phyloP scores from a whole-genome alignment of 1,140 invertebrate genomes.

The Pseudomyrmex pallidus region DNA sequence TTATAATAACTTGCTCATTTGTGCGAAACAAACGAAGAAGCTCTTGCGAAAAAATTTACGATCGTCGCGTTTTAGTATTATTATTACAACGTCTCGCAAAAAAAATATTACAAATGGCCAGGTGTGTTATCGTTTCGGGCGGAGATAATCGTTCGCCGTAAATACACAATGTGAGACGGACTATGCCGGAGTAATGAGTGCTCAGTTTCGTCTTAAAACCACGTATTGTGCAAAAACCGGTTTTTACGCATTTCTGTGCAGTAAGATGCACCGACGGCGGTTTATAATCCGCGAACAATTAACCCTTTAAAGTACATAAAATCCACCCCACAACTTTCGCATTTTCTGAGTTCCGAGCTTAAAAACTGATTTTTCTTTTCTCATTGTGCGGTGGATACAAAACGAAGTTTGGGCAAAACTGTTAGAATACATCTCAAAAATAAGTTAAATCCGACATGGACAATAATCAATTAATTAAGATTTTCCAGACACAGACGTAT shows the following conservation, averaged over 20 bases:
- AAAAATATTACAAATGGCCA: not conserved
- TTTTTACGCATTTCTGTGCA: conserved; percentile 14
- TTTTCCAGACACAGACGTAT: too few species aligned
- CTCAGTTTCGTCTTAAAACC: conserved; percentile 20
- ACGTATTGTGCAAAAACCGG: conserved; percentile 36
- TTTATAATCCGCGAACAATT: conserved; percentile 17
- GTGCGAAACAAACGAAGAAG: not conserved
- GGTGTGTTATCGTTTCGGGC: conserved; percentile 9
- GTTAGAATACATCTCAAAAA: too few species aligned
- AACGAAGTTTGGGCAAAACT: too few species aligned
- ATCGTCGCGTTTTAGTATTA: not conserved
- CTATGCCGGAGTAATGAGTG: conserved; percentile 25
- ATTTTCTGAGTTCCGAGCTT: too few species aligned
- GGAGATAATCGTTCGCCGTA: conserved; percentile 29
- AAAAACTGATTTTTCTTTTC: too few species aligned
- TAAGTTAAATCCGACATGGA: too few species aligned
- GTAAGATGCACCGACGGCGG: not conserved
- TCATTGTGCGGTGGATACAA: too few species aligned
- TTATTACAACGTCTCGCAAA: conserved; percentile 24
- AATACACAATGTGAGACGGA: conserved; percentile 25
- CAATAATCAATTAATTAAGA: too few species aligned
- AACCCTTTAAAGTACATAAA: not conserved
- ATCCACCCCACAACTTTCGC: too few species aligned
- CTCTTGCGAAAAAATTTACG: conserved; percentile 9
- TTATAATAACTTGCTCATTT: not conserved